phyloP scores from a whole-genome alignment of 1,140 invertebrate genomes.

The Daktulosphaira vitifoliae region DNA sequence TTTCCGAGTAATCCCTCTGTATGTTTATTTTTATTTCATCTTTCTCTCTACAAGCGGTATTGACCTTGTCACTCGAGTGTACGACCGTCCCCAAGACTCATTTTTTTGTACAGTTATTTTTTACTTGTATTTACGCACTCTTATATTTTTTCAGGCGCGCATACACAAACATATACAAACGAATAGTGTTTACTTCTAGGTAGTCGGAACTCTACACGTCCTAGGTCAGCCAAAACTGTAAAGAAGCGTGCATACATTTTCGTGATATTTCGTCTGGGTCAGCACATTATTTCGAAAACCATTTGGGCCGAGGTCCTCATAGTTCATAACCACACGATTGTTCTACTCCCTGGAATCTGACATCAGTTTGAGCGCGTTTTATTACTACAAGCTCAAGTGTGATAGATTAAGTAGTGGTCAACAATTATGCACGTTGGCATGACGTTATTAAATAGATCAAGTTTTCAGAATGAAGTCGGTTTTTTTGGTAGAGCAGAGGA shows the following conservation, averaged over 20 bases:
- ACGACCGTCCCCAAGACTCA: neutral
- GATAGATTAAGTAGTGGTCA: no score
- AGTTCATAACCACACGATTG: conserved; percentile 1
- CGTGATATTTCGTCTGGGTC: conserved; percentile 5
- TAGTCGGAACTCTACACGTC: neutral
- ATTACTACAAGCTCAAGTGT: no score
- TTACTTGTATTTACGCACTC: neutral
- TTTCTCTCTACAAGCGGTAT: neutral
- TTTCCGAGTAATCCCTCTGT: conserved; percentile 4
- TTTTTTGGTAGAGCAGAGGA: no score
- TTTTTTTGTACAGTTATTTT: conserved; percentile 4
- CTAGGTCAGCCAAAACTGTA: conserved; percentile 9
- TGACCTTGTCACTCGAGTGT: conserved; percentile 10
- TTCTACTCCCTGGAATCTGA: conserved; percentile 30
- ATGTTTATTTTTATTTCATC: neutral
- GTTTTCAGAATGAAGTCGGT: no score
- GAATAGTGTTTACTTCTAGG: neutral
- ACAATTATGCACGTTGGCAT: no score
- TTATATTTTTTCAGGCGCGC: neutral
- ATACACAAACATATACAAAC: neutral
- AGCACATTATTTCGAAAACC: conserved; percentile 25
- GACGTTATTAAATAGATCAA: no score
- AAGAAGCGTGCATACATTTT: neutral
- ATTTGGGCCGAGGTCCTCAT: conserved; percentile 7
- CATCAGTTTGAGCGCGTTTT: neutral